Conservation (phyloP, 2,113 vertebrate genomes). For the Microcebus ravelobensis region DNA sequence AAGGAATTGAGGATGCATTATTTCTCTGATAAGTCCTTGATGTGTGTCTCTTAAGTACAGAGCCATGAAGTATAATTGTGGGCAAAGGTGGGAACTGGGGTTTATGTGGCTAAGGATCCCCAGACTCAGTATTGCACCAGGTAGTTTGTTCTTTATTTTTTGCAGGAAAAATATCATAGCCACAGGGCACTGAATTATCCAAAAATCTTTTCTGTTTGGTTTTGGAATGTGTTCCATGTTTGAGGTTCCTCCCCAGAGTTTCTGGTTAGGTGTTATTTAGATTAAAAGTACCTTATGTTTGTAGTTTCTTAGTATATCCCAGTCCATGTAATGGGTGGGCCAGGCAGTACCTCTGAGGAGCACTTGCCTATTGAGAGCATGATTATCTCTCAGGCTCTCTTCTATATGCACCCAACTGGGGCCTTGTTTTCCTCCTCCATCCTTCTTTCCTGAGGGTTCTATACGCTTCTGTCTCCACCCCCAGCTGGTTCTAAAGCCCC, state of each 20-base stretch:
- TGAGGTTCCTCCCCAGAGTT: not conserved
- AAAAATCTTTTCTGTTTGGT: not conserved
- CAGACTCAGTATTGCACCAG: not conserved
- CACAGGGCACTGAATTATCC: not conserved
- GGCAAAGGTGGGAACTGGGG: not conserved
- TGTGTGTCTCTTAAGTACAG: not conserved
- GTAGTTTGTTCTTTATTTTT: not conserved
- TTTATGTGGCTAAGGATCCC: not conserved
- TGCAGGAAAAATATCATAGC: not conserved
- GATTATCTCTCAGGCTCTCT: not conserved
- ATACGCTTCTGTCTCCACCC: not conserved
- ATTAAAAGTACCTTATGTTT: not conserved
- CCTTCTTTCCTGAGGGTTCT: not conserved
- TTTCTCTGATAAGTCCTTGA: not conserved
- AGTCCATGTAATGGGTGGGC: not conserved
- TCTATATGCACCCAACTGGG: rapidly evolving
- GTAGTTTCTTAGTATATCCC: not conserved
- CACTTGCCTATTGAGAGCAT: not conserved
- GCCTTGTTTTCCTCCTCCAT: not conserved
- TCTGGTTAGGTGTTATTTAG: not conserved
- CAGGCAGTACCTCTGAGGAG: not conserved
- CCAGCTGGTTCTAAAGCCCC: not conserved
- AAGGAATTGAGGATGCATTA: not conserved
- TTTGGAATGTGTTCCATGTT: not conserved
- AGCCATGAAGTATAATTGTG: not conserved